A percentile compares a stretch with the other conserved stretches of the same genome.
phyloP scores from a whole-genome alignment of 2,888 invertebrate genomes.

The Hydroisotoma schaefferi region DNA sequence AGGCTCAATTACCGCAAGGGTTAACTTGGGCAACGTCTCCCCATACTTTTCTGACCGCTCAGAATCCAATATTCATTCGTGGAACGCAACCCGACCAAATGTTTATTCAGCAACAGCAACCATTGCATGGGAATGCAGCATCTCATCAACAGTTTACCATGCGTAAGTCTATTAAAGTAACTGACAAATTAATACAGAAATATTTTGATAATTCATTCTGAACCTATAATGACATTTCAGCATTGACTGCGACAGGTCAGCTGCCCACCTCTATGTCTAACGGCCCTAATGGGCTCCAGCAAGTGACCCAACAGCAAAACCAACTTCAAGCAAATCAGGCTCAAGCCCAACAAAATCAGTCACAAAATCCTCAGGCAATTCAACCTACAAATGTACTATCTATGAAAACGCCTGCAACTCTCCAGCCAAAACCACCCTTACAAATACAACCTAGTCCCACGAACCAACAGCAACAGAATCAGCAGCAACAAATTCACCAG shows the following conservation, averaged over 20 bases:
- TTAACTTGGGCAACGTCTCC: conserved; percentile 67
- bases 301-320: conserved; percentile 28
- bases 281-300: conserved; percentile 48
- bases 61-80: conserved; percentile 77
- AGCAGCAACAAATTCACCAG: conserved; percentile 52
- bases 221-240: conserved; percentile 35
- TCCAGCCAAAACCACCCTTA: conserved; percentile 45
- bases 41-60: conserved; percentile 61
- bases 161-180: no score
- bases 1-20: conserved; percentile 64
- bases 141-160: conserved; percentile 47
- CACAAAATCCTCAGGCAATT: conserved; percentile 27
- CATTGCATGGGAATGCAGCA: conserved; percentile 37
- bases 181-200: neutral
- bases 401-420: conserved; percentile 19
- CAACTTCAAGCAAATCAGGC: conserved; percentile 28
- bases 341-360: conserved; percentile 30
- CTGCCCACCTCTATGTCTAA: conserved; percentile 53
- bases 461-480: conserved; percentile 30
- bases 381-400: conserved; percentile 14
- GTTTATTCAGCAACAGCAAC: conserved; percentile 65
- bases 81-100: conserved; percentile 63
- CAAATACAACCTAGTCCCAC: conserved; percentile 45
- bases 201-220: neutral
- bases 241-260: conserved; percentile 51